Base-by-base conservation (phyloP, 2,888 invertebrate species). In the Parelbella ahira region DNA sequence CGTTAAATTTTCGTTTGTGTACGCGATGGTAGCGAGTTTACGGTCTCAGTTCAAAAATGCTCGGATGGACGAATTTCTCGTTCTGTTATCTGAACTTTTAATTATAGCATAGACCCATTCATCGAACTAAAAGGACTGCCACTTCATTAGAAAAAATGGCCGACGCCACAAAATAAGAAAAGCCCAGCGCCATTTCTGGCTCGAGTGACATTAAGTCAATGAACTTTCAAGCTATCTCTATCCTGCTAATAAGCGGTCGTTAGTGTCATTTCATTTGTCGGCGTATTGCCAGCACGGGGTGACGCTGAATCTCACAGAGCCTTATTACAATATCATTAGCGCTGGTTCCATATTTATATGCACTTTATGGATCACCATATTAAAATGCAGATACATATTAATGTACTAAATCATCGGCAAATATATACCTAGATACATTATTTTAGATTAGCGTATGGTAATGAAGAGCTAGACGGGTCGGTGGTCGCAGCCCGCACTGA, bases 71-170 rank as follows among this genome's bases (percentile, higher is more conserved):
- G n/a, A n/a, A n/a, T n/a, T n/a, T n/a, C n/a, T n/a, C n/a, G n/a
- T n/a, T n/a, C n/a, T n/a, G n/a, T n/a, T n/a, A n/a, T n/a, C n/a
- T n/a, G n/a, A n/a, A n/a, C n/a, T n/a, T n/a, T n/a, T n/a, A n/a
- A n/a, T n/a, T n/a, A n/a, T n/a, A n/a, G n/a, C n/a, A n/a, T n/a
- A 3, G 7, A 8, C 12, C 37, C 12, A 15, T 39, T 39, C 12
- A 24, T 19, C 19, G 18, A 18, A 8, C 24, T 18, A 11, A 39
- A 30, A 38, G 21, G 19, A 39, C 24, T 25, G 19, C 23, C 32
- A 32, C 32, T 25, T 39, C 32, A 39, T 39, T 39, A 39, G 19
- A 39, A 39, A 37, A 37, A 32, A 7, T 20, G 18, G n/a, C 19
- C 30, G 32, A 24, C 25, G 24, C 24, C 24, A 18, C 25, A 7